Evolutionary conservation across 2,113 vertebrate genomes (phyloP).

Genomic region (Cyprinodon tularosa): DNA sequence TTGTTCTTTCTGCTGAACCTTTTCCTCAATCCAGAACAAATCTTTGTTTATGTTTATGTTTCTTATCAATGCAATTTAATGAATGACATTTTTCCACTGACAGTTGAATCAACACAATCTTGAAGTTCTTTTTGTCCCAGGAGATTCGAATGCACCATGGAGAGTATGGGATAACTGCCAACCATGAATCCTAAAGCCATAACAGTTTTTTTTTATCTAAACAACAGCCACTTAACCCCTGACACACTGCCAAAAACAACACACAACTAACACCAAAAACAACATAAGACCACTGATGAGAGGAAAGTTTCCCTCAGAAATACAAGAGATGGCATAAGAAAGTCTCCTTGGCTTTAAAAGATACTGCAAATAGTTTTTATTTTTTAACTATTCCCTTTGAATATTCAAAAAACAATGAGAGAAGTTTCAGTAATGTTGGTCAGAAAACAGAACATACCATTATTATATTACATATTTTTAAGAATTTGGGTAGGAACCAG

Average conservation of each 20-base stretch:
- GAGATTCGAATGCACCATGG: not conserved
- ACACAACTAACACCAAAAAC: not conserved
- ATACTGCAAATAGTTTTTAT: no score
- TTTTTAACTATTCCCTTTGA: no score
- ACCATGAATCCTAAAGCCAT: not conserved
- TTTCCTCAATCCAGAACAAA: not conserved
- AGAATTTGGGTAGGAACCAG: not conserved
- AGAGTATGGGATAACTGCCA: not conserved
- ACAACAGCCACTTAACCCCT: conserved; percentile 9
- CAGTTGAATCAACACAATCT: not conserved
- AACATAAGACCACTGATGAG: not conserved
- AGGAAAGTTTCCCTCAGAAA: not conserved
- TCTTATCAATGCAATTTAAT: not conserved
- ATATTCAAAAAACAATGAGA: no score
- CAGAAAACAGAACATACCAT: not conserved
- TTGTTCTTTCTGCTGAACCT: no score
- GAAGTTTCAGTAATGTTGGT: no score
- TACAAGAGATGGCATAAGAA: not conserved
- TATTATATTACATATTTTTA: not conserved
- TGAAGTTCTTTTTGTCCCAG: not conserved
- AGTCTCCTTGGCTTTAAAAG: no score
- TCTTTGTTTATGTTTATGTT: not conserved
- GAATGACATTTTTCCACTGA: not conserved
- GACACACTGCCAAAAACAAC: not conserved
- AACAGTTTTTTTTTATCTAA: not conserved